Evolutionary conservation across 2,888 invertebrate species (phyloP).

Genomic region (Acrocyrtus sp.): DNA sequence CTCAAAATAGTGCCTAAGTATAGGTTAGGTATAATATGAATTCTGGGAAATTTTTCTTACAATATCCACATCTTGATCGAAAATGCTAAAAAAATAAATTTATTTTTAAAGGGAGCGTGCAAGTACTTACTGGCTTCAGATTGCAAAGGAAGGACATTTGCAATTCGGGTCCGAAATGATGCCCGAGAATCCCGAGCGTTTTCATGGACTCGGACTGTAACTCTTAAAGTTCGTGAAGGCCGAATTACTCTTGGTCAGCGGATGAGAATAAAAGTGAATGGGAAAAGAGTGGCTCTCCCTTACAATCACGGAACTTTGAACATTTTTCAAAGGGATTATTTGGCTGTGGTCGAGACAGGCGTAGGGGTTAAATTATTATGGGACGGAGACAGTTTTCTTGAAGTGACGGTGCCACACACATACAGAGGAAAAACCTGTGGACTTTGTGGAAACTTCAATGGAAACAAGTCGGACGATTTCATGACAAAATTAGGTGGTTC

Average conservation of each 20-base stretch:
- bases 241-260: constrained; percentile 84
- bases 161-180: constrained; percentile 90
- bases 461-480: constrained; percentile 75
- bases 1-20: too few species aligned
- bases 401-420: constrained; percentile 79
- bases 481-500: constrained; percentile 73
- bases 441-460: constrained; percentile 94
- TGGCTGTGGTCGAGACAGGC: constrained; percentile 66
- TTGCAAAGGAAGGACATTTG: constrained; percentile 77
- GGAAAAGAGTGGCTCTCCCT: constrained; percentile 78
- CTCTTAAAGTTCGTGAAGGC: constrained; percentile 72
- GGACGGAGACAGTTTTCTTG: constrained; percentile 93
- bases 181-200: constrained; percentile 82
- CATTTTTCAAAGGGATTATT: constrained; percentile 69
- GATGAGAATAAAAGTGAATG: constrained; percentile 87
- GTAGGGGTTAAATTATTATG: constrained; percentile 82
- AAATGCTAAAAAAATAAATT: too few species aligned
- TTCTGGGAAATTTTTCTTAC: too few species aligned
- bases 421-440: constrained; percentile 94
- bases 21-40: too few species aligned
- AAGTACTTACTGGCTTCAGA: constrained; percentile 90
- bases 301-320: constrained; percentile 68
- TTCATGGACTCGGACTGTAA: constrained; percentile 92
- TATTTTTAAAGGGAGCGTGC: constrained; percentile 76
- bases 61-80: too few species aligned